phyloP scores from a whole-genome alignment of 2,888 invertebrate genomes.

The Odontothrips loti region DNA sequence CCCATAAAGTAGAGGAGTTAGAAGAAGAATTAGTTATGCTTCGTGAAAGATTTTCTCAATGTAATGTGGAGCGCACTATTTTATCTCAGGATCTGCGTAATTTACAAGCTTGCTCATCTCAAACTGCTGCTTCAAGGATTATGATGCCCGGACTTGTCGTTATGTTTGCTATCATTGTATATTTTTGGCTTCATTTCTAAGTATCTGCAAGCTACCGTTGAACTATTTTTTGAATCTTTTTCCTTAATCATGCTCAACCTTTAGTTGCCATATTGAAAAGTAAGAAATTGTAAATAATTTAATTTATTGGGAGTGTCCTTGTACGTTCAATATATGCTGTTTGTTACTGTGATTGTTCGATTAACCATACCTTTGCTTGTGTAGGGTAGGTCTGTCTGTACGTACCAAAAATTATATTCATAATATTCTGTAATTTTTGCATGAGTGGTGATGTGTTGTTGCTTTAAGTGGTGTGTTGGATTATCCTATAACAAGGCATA shows the following conservation, averaged over 20 bases:
- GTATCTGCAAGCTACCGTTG: background rate
- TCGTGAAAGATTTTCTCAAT: conserved; percentile 67
- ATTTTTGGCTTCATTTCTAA: background rate
- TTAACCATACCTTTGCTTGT: conserved; percentile 12
- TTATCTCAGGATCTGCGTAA: conserved; percentile 57
- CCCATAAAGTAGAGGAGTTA: conserved; percentile 54
- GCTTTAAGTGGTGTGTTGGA: conserved; percentile 22
- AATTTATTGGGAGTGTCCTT: conserved; percentile 18
- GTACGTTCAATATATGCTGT: conserved; percentile 15
- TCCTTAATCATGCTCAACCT: conserved; percentile 13
- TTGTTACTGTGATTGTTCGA: conserved; percentile 12
- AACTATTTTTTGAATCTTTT: conserved; percentile 14
- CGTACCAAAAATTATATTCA: conserved; percentile 25
- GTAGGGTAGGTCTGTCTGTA: conserved; percentile 8
- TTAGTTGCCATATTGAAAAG: conserved; percentile 23
- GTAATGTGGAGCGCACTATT: conserved; percentile 58
- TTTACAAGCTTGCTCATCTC: conserved; percentile 42
- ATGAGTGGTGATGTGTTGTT: conserved; percentile 20
- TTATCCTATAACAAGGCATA: conserved; percentile 14
- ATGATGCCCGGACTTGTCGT: background rate
- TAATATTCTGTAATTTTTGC: conserved; percentile 19
- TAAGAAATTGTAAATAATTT: conserved; percentile 17
- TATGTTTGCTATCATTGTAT: conserved; percentile 3
- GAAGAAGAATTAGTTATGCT: conserved; percentile 70
- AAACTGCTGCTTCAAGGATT: background rate